Evolutionary conservation across 1,140 invertebrate genomes (phyloP), one percentile per base, ranked within the genome.

Genomic region (Euura saliciscinereae): DNA sequence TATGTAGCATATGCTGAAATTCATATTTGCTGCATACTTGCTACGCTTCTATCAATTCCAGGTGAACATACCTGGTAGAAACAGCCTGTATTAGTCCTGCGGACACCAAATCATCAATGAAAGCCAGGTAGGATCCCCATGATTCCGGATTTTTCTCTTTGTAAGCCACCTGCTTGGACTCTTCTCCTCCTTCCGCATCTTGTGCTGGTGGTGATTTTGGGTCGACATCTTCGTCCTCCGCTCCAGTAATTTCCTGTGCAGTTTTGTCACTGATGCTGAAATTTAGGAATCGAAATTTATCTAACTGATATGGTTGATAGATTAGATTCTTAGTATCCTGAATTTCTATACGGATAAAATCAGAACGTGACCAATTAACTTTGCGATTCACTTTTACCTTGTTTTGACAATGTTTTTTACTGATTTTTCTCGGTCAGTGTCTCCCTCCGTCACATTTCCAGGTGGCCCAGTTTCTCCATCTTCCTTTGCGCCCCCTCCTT

Each of bases 121-220:
- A 90, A 69, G 86, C 83, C 2, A 93, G 87, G 80, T 94, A 94
- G 2, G 89, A 85, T 66, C 89, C 87, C 92, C 92, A 94, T 75
- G 10, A 11, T n/a, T 59, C 51, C 13, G 3, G 3, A 45, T 72
- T 44, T 7, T 66, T 43, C 1, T 45, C 65, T 8, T 44, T 66
- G 51, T 11, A 3, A 11, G 28, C 71, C 13, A 82, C 81, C 43
- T 77, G 77, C 71, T 80, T 76, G 2, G 75, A 28, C 73, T 74
- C 81, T 76, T 71, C 70, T 71, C 76, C 78, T 69, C 81, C 76
- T 73, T 77, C 69, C 71, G 75, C 43, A 71, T 66, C 66, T 67
- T 80, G 77, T 7, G 79, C 78, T 11, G 73, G 68, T 8, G 78
- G 71, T 70, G 77, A 59, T 69, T 76, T 71, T 13, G 74, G 65